Evolutionary conservation across 2,113 vertebrate genomes (phyloP).

Genomic region (Opisthocomus hoazin): DNA sequence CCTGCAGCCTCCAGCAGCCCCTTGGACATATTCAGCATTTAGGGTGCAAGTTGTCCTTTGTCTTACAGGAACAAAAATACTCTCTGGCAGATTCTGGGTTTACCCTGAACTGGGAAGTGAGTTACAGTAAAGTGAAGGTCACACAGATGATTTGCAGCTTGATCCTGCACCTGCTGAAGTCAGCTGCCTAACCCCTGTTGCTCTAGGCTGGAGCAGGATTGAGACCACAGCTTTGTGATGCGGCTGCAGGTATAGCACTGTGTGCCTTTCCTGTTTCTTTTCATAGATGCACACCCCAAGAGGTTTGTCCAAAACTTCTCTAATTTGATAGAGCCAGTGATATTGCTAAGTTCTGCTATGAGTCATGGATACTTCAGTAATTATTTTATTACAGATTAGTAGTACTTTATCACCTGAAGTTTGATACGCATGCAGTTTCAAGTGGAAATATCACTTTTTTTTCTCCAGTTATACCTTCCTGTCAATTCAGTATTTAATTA

Average conservation of each 20-base stretch:
- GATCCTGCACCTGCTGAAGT: background rate
- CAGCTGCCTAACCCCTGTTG: background rate
- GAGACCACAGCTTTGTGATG: background rate
- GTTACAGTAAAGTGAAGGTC: background rate
- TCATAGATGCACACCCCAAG: background rate
- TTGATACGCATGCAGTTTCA: background rate
- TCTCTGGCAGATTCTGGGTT: background rate
- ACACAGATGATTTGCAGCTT: background rate
- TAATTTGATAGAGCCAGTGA: background rate
- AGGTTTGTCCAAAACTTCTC: background rate
- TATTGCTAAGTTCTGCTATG: background rate
- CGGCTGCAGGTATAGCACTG: background rate
- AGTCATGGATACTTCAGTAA: background rate
- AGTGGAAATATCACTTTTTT: background rate
- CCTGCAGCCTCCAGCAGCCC: conserved; percentile 20
- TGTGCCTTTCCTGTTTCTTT: background rate
- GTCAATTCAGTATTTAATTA: background rate
- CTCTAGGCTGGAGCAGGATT: background rate
- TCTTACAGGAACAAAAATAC: background rate
- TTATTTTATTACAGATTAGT: background rate
- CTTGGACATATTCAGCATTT: conserved; percentile 37
- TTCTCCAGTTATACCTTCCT: background rate
- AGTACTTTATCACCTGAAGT: background rate
- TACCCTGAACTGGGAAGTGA: background rate
- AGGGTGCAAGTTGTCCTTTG: background rate